Evolutionary conservation across 2,113 vertebrate genomes (phyloP), one percentile per base, ranked within the genome.

Genomic region (Protobothrops flavoviridis): DNA sequence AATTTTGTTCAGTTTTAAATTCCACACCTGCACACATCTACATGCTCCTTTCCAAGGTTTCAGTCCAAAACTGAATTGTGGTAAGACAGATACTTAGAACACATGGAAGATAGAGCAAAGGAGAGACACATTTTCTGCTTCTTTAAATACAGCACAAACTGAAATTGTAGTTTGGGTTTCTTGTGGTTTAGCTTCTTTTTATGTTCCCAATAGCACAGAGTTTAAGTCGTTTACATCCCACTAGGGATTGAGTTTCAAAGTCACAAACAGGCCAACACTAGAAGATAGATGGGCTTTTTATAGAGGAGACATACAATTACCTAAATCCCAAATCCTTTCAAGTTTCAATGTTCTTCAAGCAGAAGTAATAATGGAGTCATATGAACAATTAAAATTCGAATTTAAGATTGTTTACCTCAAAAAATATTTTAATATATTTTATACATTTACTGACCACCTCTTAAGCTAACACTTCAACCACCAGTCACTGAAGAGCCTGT

Each of bases 61-160:
- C 96, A 95, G 94, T 96, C 96, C 48, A 50, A 50, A 50, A 50
- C 48, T 50, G 97, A 97, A 97, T 96, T 96, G 95, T 94, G 69
- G 94, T 90, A 93, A 91, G 5, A 91, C 48, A 91, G 39, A 13
- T 26, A 91, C 13, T 85, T 74, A 17, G 90, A 87, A 91, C n/a
- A 4, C 55, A 91, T 85, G 91, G 85, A 69, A 48, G 89, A 93
- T 45, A 20, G 26, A 20, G 11, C 15, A 5, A 17, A 7, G 89
- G 24, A 69, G 64, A 69, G 64, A 69, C 29, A 55, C 26, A 17
- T 43, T n/a, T 59, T n/a, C 85, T 64, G 56, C 56, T 86, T 23
- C 33, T 86, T 86, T 10, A 24, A 57, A n/a, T 10, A 29, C 29
- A 53, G 43, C 74, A 90, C 55, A 86, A 85, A 90, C 39, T 87